phyloP scores from a whole-genome alignment of 2,797 vertebrate species.

The Luscinia luscinia region DNA sequence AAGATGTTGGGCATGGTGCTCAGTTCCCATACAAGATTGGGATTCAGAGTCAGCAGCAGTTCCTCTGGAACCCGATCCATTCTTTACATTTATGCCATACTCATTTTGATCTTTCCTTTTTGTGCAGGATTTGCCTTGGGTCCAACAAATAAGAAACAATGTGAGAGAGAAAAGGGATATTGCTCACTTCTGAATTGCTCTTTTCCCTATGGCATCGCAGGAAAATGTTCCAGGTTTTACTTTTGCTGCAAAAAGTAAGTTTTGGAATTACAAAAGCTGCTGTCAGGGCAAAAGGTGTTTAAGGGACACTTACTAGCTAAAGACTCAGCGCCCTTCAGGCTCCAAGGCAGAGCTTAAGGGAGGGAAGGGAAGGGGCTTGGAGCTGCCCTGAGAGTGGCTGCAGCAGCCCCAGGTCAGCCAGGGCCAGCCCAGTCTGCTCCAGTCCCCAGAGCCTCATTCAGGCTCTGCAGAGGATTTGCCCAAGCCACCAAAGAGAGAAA shows the following conservation, averaged over 20 bases:
- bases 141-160: fast-evolving
- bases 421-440: too few species aligned
- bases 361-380: neutral
- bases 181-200: fast-evolving
- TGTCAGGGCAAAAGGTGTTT: neutral
- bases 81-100: neutral
- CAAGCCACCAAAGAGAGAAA: too few species aligned
- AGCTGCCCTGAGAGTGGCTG: too few species aligned
- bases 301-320: fast-evolving
- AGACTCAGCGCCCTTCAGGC: fast-evolving
- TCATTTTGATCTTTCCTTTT: neutral
- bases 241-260: conserved; percentile 5
- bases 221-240: neutral
- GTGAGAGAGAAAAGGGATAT: fast-evolving
- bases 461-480: too few species aligned
- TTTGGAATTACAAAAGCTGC: too few species aligned
- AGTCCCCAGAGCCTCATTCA: neutral
- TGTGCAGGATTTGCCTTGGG: neutral
- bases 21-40: fast-evolving
- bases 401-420: too few species aligned
- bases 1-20: neutral
- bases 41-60: fast-evolving
- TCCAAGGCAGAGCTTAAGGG: fast-evolving
- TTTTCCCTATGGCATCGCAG: fast-evolving
- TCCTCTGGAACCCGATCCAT: fast-evolving